These are phyloP conservation scores for Gibbula magus DNA, from an alignment of 2,888 invertebrate species.

Conservation along the genomic window DNA sequence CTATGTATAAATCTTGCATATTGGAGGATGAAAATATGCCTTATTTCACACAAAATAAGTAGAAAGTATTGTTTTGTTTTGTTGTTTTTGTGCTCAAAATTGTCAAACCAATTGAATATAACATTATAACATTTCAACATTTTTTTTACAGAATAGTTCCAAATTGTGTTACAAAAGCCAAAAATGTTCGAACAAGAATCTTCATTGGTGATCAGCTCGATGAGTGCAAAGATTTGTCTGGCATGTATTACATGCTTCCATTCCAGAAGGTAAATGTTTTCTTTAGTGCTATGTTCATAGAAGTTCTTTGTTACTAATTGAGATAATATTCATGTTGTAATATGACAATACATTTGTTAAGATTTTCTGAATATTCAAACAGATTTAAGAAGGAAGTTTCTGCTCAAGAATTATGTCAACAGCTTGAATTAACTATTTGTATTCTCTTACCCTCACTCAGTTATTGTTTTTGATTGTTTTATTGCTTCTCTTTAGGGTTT, in stretches of 20 bases:
- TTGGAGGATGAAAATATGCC: background rate
- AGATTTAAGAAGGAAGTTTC: no score
- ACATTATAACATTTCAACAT: no score
- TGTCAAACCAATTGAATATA: no score
- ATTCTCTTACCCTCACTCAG: no score
- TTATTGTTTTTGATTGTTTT: background rate
- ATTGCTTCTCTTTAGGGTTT: conserved; percentile 81
- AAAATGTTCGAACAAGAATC: conserved; percentile 93
- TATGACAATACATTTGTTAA: no score
- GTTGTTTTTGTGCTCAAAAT: no score
- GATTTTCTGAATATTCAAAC: no score
- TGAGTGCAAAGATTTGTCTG: conserved; percentile 96
- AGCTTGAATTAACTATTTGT: no score
- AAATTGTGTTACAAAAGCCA: conserved; percentile 98
- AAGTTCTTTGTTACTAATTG: no score
- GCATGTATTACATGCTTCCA: conserved; percentile 93
- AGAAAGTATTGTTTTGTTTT: no score
- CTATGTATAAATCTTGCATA: background rate
- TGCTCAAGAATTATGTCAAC: no score
- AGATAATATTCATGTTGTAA: no score
- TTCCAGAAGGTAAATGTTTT: conserved; percentile 84
- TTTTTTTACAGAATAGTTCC: conserved; percentile 78
- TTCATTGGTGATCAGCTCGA: conserved; percentile 96
- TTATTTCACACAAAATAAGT: background rate
- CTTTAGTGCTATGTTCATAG: background rate